Evolutionary conservation across 2,797 vertebrate genomes (phyloP), one percentile per base, ranked within the genome.

Genomic region (Myripristis murdjan): DNA sequence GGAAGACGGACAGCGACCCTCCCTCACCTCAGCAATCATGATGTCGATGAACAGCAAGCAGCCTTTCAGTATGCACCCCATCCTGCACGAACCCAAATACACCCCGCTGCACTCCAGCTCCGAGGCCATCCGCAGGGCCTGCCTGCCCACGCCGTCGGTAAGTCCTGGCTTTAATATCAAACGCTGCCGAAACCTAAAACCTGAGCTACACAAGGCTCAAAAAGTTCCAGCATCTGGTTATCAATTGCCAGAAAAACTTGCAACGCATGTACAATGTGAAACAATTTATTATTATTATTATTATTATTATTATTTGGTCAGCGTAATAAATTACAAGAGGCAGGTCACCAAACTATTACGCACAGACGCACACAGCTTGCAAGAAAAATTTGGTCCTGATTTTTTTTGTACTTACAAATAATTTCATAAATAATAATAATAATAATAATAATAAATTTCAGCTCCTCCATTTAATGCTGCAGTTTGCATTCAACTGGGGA

Each of bases 11-110:
- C 86, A 77, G 57, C 87, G 84, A 91, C 67, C 90, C 79, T 84
- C 85, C 15, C 81, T 85, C 20, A 84, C 86, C 54, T 89, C 91
- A 83, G 92, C 93, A 85, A 94, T 88, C 90, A 97, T 97, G 97
- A 97, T 97, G 97, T 97, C 96, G 87, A 97, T 97, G 97, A 97
- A 97, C 93, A 97, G 97, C 95, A 97, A 97, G 71, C 97, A 97
- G 91, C 92, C 96, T 57, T 97, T 97, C 93, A 92, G 95, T 81
- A 97, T 97, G 96, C 97, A 97, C 90, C 96, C 97, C 57, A 96
- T 97, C 58, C 95, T 97, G 43, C 96, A 97, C 77, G 97, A 97
- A 9, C 96, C 96, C 78, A 97, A 97, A 77, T 97, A 97, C 93
- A 91, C 94, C 3, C 95, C 96, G 33, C 95, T 97, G 75, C 96